Conservation (phyloP, 2,888 invertebrate species). For the Eilema sororculum region DNA sequence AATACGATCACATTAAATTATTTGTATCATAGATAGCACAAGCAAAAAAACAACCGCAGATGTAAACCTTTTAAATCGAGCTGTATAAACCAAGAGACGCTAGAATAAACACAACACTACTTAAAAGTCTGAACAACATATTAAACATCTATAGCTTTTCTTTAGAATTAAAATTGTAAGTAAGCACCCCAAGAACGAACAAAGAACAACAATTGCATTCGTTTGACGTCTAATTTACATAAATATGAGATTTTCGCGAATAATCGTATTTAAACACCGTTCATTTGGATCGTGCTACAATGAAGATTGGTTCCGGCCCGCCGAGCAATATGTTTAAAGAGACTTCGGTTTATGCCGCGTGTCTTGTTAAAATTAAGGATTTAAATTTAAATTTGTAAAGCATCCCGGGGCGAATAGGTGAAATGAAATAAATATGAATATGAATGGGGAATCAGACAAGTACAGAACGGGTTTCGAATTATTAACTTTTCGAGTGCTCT, state of each 20-base stretch:
- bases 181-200: slow-evolving; percentile 50
- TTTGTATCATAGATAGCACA: too few relatives aligned
- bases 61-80: not conserved
- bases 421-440: slow-evolving; percentile 87
- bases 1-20: too few relatives aligned
- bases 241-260: slow-evolving; percentile 80
- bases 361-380: slow-evolving; percentile 85
- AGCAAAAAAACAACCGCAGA: not conserved
- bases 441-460: slow-evolving; percentile 84
- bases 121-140: slow-evolving; percentile 7
- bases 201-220: slow-evolving; percentile 75
- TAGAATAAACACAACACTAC: slow-evolving; percentile 12
- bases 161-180: slow-evolving; percentile 39
- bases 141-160: slow-evolving; percentile 14
- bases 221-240: slow-evolving; percentile 79
- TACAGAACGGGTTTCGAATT: slow-evolving; percentile 81
- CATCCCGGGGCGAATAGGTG: slow-evolving; percentile 79
- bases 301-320: slow-evolving; percentile 79
- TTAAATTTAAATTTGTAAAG: slow-evolving; percentile 77
- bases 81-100: not conserved
- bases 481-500: slow-evolving; percentile 84
- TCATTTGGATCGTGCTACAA: slow-evolving; percentile 76
- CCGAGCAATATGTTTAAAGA: slow-evolving; percentile 66
- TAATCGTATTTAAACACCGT: slow-evolving; percentile 77
- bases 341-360: slow-evolving; percentile 64